phyloP scores from a whole-genome alignment of 2,888 invertebrate species.

The Perdita meconis region DNA sequence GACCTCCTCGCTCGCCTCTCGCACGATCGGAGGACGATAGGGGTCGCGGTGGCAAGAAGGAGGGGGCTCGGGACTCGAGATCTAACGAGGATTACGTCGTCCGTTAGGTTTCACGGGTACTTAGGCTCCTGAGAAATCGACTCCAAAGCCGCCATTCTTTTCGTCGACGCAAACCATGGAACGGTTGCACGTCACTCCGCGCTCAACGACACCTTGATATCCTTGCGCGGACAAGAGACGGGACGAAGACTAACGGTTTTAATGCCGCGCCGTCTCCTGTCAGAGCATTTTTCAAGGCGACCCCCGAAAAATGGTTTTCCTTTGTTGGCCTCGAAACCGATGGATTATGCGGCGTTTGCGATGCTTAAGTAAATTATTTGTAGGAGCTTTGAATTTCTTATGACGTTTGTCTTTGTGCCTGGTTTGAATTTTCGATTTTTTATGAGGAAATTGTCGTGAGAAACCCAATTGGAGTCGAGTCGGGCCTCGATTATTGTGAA shows the following conservation, averaged over 20 bases:
- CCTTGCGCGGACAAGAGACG: background rate
- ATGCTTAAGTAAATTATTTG: constrained; percentile 25
- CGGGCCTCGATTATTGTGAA: too few species aligned
- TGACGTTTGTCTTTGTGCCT: too few species aligned
- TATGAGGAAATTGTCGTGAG: too few species aligned
- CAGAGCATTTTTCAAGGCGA: constrained; percentile 47
- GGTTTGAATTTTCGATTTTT: too few species aligned
- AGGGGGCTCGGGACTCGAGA: constrained; percentile 49
- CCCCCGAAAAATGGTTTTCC: background rate
- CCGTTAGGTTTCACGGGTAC: constrained; percentile 53
- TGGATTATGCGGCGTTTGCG: constrained; percentile 27
- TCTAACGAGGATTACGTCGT: constrained; percentile 64
- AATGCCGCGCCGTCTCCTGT: constrained; percentile 23
- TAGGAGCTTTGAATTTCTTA: too few species aligned
- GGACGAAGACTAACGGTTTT: constrained; percentile 50
- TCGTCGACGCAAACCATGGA: constrained; percentile 7
- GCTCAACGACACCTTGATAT: constrained; percentile 10
- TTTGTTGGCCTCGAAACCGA: constrained; percentile 23
- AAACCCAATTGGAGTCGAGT: too few species aligned
- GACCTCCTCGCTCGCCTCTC: background rate
- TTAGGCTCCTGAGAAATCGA: constrained; percentile 62
- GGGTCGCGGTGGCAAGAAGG: background rate
- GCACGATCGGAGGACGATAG: background rate
- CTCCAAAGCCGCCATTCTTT: constrained; percentile 50
- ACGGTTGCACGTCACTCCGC: constrained; percentile 33